Conservation (phyloP, 2,113 vertebrate species). For the Bos javanicus region DNA sequence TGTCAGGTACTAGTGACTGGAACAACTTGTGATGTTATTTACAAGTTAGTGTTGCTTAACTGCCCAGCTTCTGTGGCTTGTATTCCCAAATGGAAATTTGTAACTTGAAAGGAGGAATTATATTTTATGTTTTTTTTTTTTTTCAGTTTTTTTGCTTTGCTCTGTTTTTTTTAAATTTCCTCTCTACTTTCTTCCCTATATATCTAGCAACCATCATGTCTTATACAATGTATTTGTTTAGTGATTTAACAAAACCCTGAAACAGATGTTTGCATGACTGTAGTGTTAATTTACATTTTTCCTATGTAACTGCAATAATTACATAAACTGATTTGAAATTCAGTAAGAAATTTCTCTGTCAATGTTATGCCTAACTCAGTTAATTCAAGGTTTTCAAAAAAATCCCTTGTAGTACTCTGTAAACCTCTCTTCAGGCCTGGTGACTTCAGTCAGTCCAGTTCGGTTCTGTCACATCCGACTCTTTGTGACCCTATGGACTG, state of each 20-base stretch:
- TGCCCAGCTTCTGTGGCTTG: neutral
- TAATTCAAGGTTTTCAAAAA: neutral
- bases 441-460: neutral
- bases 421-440: neutral
- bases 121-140: neutral
- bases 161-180: neutral
- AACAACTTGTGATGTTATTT: neutral
- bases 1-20: neutral
- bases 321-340: neutral
- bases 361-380: neutral
- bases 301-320: neutral
- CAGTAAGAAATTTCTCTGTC: neutral
- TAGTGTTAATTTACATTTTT: neutral
- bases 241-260: neutral
- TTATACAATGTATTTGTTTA: neutral
- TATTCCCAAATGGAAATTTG: neutral
- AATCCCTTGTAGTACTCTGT: neutral
- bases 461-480: rapidly evolving
- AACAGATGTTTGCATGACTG: neutral
- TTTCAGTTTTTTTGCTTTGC: neutral
- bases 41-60: neutral
- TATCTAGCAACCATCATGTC: neutral
- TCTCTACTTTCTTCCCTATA: neutral
- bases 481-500: neutral
- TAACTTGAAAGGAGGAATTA: neutral